Evolutionary conservation across 2,113 vertebrate genomes (phyloP), one percentile per base, ranked within the genome.

Genomic region (Clarias gariepinus): DNA sequence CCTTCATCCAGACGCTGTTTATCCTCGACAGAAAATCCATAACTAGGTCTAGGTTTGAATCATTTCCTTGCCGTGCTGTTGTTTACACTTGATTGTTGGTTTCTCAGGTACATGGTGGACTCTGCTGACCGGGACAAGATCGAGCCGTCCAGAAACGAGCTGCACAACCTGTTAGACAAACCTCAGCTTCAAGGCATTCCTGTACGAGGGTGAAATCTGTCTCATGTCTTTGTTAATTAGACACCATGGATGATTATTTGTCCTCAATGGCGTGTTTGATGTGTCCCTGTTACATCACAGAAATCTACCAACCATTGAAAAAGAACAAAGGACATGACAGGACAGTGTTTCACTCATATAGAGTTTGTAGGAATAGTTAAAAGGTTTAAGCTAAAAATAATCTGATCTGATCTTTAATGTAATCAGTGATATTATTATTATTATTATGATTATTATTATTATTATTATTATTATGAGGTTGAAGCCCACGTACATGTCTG

Each of bases 111-210:
- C 92, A 99, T 99, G 98, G 97, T 99, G 94, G 98, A 99, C 86
- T 97, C 98, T 87, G 98, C 97, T 80, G 98, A 99, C 93, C 94
- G 94, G 92, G 98, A 99, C 60, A 99, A 99, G 94, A 96, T 99
- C 88, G 98, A 99, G 94, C 96, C 98, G 6, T 99, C 98, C 91
- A 96, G 96, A 92, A 99, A 98, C 87, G 98, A 99, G 85, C 96
- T 99, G 73, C 98, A 99, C 93, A 99, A 98, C 92, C 96, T 99
- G 88, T 95, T 99, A 96, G 98, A 99, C 64, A 99, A 99, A 90
- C 98, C 98, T 87, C 98, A 99, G 92, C 92, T 99, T 93, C 98
- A 99, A 94, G 98, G 98, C 93, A 99, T 99, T 91, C 98, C 98
- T 88, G 98, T 99, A 94, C 95, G 98, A 96, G 87, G 2, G 18